phyloP scores from a whole-genome alignment of 2,797 vertebrate genomes.

The Pygocentrus nattereri region DNA sequence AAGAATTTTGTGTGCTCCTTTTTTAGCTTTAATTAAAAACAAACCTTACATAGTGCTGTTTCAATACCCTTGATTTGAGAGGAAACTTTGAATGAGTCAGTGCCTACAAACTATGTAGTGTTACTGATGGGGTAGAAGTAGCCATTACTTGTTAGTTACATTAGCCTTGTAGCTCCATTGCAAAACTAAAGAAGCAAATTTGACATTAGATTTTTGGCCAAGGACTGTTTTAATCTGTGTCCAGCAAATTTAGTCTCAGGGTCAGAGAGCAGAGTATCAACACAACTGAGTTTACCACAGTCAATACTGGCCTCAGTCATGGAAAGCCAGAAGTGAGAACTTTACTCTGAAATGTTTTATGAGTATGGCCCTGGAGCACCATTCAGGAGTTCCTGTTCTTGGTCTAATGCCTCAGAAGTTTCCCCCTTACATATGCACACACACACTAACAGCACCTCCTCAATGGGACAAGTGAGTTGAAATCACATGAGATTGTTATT shows the following conservation, averaged over 20 bases:
- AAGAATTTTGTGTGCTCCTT: too few relatives aligned
- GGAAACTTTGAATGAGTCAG: too few relatives aligned
- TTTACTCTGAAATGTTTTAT: background rate
- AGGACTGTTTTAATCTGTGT: background rate
- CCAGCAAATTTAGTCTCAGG: background rate
- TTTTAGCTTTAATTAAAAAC: too few relatives aligned
- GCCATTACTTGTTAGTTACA: too few relatives aligned
- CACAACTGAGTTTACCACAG: background rate
- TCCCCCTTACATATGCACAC: constrained; percentile 12
- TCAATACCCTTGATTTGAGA: too few relatives aligned
- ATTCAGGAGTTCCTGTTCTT: background rate
- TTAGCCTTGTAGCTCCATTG: too few relatives aligned
- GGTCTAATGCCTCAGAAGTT: background rate
- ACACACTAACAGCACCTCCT: constrained; percentile 8
- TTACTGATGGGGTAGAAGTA: too few relatives aligned
- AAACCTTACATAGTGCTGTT: too few relatives aligned
- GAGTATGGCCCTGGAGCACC: constrained; percentile 19
- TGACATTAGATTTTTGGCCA: too few relatives aligned
- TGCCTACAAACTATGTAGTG: too few relatives aligned
- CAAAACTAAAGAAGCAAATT: too few relatives aligned
- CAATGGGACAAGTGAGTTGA: constrained; percentile 10
- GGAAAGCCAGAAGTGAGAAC: background rate
- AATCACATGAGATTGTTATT: constrained; percentile 44
- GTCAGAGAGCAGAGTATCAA: background rate
- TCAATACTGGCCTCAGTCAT: background rate